These are phyloP conservation scores for Hippasteria phrygiana DNA, from an alignment of 53 echinoderm and acorn worm genomes.

Conservation along the genomic window DNA sequence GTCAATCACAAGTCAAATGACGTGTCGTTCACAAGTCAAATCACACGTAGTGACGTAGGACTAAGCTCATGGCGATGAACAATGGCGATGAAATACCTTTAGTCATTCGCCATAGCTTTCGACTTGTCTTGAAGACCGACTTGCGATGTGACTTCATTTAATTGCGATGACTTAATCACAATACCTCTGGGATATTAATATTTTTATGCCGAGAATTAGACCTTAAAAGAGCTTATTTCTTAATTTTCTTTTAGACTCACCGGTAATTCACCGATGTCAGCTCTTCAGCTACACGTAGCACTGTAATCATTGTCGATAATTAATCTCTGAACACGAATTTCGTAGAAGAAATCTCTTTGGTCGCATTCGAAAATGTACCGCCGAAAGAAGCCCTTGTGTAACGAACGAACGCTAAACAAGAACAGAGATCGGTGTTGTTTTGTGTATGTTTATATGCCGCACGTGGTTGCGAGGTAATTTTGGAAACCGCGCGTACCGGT, in stretches of 20 bases:
- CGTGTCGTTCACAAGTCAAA: too few species aligned
- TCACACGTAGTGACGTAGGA: too few species aligned
- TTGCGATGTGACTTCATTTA: too few species aligned
- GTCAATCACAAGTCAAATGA: too few species aligned
- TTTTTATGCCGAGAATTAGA: background rate
- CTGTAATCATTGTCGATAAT: background rate
- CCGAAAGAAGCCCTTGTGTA: background rate
- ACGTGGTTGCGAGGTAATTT: slow-evolving; percentile 8
- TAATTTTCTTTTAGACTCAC: background rate
- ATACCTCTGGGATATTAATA: background rate
- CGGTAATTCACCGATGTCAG: background rate
- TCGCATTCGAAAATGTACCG: background rate
- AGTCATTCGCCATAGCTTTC: too few species aligned
- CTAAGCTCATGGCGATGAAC: too few species aligned
- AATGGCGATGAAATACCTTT: too few species aligned
- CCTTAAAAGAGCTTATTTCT: background rate
- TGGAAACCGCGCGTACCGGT: background rate
- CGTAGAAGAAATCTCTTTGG: background rate
- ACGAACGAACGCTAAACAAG: slow-evolving; percentile 1
- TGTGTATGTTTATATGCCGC: background rate
- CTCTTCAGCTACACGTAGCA: background rate
- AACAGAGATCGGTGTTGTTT: background rate
- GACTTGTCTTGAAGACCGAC: too few species aligned
- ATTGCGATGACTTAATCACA: too few species aligned
- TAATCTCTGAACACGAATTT: background rate